These are phyloP conservation scores for Mormyrops attenuatus DNA, from an alignment of 2,797 vertebrate species.

Conservation along the genomic window DNA sequence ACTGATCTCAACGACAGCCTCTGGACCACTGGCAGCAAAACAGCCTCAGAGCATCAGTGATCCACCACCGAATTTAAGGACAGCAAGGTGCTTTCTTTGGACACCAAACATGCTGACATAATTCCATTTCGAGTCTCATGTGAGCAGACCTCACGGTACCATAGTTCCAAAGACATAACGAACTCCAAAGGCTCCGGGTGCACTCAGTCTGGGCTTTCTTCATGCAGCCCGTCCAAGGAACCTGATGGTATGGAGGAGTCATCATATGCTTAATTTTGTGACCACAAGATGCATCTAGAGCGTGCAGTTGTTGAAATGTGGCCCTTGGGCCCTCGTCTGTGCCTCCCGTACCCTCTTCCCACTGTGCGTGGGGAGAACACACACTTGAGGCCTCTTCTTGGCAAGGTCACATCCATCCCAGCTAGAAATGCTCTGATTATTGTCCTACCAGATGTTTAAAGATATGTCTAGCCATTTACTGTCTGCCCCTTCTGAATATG, in stretches of 20 bases:
- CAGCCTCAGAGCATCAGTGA: neutral
- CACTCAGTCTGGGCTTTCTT: neutral
- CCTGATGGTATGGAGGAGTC: neutral
- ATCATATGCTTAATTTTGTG: neutral
- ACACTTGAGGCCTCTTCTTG: neutral
- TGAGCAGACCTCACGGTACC: neutral
- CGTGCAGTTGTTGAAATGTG: neutral
- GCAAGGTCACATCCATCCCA: neutral
- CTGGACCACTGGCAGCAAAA: neutral
- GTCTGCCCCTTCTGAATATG: neutral
- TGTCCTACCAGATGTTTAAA: neutral
- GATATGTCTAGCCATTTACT: neutral
- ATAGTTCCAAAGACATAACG: neutral
- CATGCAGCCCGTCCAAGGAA: neutral
- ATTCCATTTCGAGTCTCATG: neutral
- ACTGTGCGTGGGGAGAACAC: neutral
- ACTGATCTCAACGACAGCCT: neutral
- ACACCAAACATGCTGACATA: neutral
- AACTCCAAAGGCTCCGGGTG: neutral
- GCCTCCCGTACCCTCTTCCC: neutral
- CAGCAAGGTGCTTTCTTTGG: neutral
- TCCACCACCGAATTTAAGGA: neutral
- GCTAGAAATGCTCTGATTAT: neutral
- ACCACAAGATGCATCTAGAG: conserved; percentile 3
- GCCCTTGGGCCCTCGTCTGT: neutral